Percentiles rank a stretch among this genome's conserved stretches.
These are phyloP conservation scores for Fregetta grallaria DNA, from an alignment of 2,113 vertebrate species.

Conservation along the genomic window DNA sequence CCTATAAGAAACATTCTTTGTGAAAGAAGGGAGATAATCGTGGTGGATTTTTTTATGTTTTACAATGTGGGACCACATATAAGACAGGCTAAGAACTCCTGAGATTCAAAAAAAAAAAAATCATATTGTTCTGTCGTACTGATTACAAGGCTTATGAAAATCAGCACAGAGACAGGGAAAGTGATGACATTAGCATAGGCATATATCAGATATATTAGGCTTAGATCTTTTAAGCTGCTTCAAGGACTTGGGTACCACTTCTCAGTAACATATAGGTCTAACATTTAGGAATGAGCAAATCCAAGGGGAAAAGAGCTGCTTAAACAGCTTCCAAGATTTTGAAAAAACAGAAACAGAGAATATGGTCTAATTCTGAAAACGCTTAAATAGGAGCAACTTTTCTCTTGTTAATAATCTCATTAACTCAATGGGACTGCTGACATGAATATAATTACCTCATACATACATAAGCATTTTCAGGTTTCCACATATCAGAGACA, in stretches of 20 bases:
- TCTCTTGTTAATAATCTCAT: conserved; percentile 35
- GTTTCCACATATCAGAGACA: neutral
- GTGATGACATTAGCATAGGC: neutral
- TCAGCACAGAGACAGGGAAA: neutral
- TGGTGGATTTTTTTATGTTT: neutral
- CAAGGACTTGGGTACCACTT: neutral
- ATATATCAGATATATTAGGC: neutral
- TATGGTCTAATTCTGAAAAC: neutral
- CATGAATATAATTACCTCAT: conserved; percentile 33
- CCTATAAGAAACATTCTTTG: neutral
- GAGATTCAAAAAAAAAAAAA: neutral
- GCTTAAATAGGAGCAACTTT: neutral
- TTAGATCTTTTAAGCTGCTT: conserved; percentile 34
- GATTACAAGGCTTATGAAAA: conserved; percentile 17
- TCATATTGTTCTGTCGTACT: neutral
- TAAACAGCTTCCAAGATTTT: neutral
- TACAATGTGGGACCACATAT: neutral
- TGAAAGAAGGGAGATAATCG: neutral
- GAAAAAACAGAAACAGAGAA: neutral
- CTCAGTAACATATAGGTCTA: neutral
- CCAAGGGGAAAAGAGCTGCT: neutral
- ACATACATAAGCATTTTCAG: conserved; percentile 1
- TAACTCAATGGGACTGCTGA: conserved; percentile 13
- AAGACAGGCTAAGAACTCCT: neutral
- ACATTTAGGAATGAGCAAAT: neutral